Conservation (phyloP, 2,113 vertebrate species). For the Pteronura brasiliensis region DNA sequence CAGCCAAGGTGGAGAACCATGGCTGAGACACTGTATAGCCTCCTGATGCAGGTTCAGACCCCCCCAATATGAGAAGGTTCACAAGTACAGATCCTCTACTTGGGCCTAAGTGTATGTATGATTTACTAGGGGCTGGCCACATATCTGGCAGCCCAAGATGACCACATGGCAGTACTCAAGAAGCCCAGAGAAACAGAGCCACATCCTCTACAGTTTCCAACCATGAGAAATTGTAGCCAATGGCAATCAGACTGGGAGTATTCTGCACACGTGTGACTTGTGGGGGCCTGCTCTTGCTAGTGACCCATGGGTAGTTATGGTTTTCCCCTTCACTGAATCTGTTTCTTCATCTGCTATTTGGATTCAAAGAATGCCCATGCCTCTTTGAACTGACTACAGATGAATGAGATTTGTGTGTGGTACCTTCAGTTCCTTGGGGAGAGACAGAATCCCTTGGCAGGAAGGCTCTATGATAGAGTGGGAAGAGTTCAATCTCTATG, state of each 20-base stretch:
- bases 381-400: neutral
- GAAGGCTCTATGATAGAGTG: neutral
- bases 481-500: neutral
- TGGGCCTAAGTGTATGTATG: neutral
- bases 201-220: neutral
- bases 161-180: neutral
- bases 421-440: neutral
- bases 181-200: neutral
- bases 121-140: neutral
- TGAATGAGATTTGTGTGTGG: neutral
- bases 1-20: neutral
- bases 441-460: neutral
- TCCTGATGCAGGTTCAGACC: neutral
- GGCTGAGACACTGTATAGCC: neutral
- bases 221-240: neutral
- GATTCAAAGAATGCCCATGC: neutral
- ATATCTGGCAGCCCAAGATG: neutral
- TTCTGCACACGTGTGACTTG: neutral
- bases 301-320: accelerated
- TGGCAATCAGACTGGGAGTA: neutral
- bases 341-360: neutral
- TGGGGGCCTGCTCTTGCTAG: neutral
- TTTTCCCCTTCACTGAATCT: neutral
- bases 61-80: neutral
- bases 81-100: neutral